Conservation (phyloP, 1,140 invertebrate species). For the Pantala flavescens region DNA sequence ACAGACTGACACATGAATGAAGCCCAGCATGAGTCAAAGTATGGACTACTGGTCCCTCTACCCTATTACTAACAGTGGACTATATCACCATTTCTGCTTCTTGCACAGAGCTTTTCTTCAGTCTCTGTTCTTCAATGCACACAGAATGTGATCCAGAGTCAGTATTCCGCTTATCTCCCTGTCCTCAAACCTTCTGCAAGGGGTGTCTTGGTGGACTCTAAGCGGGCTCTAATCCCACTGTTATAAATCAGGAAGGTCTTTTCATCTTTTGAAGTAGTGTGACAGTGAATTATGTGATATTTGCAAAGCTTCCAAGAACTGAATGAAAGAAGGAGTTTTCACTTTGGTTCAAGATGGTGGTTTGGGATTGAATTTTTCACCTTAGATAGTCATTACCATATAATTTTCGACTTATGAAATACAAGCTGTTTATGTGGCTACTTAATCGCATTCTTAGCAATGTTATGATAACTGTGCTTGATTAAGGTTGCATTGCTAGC, state of each 20-base stretch:
- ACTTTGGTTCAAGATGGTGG: background rate
- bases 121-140: constrained; percentile 19
- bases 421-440: constrained; percentile 14
- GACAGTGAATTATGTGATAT: background rate
- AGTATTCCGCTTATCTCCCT: constrained; percentile 15
- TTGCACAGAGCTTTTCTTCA: constrained; percentile 21
- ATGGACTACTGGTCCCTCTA: background rate
- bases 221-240: background rate
- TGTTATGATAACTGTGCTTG: constrained; percentile 14
- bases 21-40: background rate
- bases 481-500: constrained; percentile 13
- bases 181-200: background rate
- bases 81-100: background rate
- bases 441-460: constrained; percentile 13
- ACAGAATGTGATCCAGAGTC: constrained; percentile 14
- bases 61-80: constrained; percentile 14
- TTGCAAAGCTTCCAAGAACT: background rate
- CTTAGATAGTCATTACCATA: background rate
- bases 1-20: constrained; percentile 12
- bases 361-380: background rate
- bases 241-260: background rate
- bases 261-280: background rate
- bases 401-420: background rate
- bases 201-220: background rate
- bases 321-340: background rate